A percentile compares a stretch with the other conserved stretches of the same genome.
phyloP scores from a whole-genome alignment of 2,888 invertebrate species.

The Spicauda simplicius region DNA sequence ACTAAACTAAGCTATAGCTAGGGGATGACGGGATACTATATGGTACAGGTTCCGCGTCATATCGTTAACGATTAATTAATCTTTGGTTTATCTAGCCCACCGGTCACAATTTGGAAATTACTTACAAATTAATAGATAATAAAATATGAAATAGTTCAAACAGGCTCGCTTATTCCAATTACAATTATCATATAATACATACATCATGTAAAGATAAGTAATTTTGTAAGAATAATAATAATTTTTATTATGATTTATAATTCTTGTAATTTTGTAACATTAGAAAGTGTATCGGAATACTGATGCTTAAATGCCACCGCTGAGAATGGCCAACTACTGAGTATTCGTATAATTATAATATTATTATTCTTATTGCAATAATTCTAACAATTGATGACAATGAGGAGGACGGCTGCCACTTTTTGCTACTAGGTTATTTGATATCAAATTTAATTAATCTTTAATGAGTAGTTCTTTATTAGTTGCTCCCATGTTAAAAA shows the following conservation, averaged over 20 bases:
- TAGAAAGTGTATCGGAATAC: constrained; percentile 32
- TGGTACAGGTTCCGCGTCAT: constrained; percentile 73
- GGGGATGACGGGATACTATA: constrained; percentile 68
- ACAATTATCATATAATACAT: constrained; percentile 39
- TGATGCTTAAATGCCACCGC: constrained; percentile 26
- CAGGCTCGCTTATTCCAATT: constrained; percentile 56
- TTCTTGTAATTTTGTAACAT: constrained; percentile 25
- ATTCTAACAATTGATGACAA: constrained; percentile 14
- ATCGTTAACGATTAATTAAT: constrained; percentile 63
- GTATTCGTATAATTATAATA: constrained; percentile 4
- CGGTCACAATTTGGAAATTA: constrained; percentile 65
- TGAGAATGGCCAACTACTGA: constrained; percentile 18
- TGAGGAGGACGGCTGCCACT: neutral
- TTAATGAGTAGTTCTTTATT: too few relatives aligned
- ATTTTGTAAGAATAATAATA: constrained; percentile 41
- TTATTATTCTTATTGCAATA: constrained; percentile 20
- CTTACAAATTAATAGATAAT: constrained; percentile 57
- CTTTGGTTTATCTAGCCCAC: constrained; percentile 84
- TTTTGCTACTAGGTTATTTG: neutral
- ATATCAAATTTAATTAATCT: neutral
- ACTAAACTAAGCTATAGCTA: constrained; percentile 51
- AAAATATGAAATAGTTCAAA: constrained; percentile 69
- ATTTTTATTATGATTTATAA: constrained; percentile 42
- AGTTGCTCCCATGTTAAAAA: too few relatives aligned
- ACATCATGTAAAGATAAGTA: constrained; percentile 31